A percentile compares a stretch with the other conserved stretches of the same genome.
These are phyloP conservation scores for Plectrocnemia conspersa DNA, from an alignment of 1,140 invertebrate species.

Conservation along the genomic window DNA sequence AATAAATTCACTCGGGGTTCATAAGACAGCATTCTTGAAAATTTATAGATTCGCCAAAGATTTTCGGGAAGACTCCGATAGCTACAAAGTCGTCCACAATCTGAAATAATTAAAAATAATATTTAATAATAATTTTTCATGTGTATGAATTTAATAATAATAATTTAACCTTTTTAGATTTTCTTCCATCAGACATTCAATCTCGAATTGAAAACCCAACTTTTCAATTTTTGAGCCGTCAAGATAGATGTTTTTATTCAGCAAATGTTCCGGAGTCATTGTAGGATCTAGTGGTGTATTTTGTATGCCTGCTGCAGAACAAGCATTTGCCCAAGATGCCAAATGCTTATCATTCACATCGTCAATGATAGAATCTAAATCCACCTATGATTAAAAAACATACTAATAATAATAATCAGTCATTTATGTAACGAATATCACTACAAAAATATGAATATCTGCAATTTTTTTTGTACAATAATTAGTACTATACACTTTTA, in stretches of 20 bases:
- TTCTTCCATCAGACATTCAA: conserved; percentile 58
- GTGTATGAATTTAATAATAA: conserved; percentile 8
- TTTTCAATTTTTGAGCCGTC: conserved; percentile 63
- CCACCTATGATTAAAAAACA: conserved; percentile 47
- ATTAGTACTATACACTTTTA: no score
- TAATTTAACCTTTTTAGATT: conserved; percentile 48
- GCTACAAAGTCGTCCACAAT: conserved; percentile 64
- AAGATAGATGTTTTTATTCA: conserved; percentile 74
- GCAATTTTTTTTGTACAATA: no score
- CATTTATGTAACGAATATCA: conserved; percentile 14
- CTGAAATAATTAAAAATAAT: conserved; percentile 44
- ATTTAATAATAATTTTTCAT: conserved; percentile 15
- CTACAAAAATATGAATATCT: no score
- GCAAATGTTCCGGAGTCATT: conserved; percentile 73
- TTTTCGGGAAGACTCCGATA: conserved; percentile 69
- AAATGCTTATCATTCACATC: conserved; percentile 91
- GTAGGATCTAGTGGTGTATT: conserved; percentile 86
- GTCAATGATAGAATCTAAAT: conserved; percentile 72
- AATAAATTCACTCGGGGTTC: no score
- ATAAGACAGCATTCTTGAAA: conserved; percentile 1
- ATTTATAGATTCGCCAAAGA: conserved; percentile 44
- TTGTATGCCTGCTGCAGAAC: conserved; percentile 65
- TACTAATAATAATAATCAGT: conserved; percentile 1
- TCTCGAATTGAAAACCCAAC: conserved; percentile 53
- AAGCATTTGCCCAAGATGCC: conserved; percentile 82